A percentile compares a stretch with the other conserved stretches of the same genome.
Evolutionary conservation across 2,888 invertebrate species (phyloP).

Genomic region (Silvanus unidentatus): DNA sequence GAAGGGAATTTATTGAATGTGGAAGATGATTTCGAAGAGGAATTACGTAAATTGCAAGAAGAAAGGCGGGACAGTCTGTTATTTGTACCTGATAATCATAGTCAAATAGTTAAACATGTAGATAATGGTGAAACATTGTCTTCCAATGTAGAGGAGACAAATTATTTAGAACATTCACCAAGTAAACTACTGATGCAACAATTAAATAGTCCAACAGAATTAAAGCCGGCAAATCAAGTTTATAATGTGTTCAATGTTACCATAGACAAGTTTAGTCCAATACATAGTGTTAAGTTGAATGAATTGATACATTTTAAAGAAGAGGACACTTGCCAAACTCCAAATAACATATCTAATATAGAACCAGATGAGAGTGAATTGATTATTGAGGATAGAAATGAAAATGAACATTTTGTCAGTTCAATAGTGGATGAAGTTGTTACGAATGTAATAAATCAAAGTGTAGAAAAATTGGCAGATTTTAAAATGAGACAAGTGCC

Average conservation of each 20-base stretch:
- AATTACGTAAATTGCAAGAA: conserved; percentile 49
- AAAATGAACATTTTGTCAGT: too few species aligned
- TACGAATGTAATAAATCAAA: too few species aligned
- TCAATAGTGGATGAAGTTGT: too few species aligned
- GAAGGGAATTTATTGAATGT: conserved; percentile 53
- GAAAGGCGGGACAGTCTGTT: conserved; percentile 44
- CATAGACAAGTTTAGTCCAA: conserved; percentile 36
- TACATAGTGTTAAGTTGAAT: conserved; percentile 25
- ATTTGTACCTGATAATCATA: conserved; percentile 44
- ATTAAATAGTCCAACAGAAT: conserved; percentile 37
- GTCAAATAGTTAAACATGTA: conserved; percentile 17
- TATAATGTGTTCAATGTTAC: conserved; percentile 44
- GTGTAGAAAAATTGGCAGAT: too few species aligned
- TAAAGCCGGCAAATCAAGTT: conserved; percentile 41
- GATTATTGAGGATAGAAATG: too few species aligned
- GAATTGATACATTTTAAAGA: conserved; percentile 20
- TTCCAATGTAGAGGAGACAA: conserved; percentile 12
- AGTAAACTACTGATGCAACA: conserved; percentile 34
- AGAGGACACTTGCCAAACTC: not conserved
- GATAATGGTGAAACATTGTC: conserved; percentile 11
- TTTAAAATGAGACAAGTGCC: conserved; percentile 26
- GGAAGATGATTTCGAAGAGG: conserved; percentile 52
- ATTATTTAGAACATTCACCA: conserved; percentile 18
- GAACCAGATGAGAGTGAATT: too few species aligned
- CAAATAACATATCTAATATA: too few species aligned